Evolutionary conservation across 2,113 vertebrate genomes (phyloP).

Genomic region (Vicugna pacos): DNA sequence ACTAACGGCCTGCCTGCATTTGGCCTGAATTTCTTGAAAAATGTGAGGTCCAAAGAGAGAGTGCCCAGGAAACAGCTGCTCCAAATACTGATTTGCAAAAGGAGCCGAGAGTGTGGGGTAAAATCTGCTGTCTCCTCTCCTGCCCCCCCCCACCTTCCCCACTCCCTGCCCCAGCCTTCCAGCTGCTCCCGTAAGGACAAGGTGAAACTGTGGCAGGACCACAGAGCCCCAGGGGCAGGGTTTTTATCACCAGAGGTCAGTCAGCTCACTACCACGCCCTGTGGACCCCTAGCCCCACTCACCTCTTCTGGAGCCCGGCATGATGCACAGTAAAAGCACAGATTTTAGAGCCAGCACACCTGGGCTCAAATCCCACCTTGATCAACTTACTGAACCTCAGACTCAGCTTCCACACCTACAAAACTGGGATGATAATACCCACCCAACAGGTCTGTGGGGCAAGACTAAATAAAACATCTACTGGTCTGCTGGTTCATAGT

Average conservation of each 20-base stretch:
- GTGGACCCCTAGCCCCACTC: background rate
- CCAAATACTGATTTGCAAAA: background rate
- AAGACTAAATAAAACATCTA: background rate
- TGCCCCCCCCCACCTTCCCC: background rate
- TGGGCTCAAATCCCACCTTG: background rate
- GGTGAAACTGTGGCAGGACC: background rate
- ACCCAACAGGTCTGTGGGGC: background rate
- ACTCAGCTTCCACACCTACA: conserved; percentile 31
- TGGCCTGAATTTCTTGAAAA: conserved; percentile 23
- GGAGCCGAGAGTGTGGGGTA: background rate
- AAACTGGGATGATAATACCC: background rate
- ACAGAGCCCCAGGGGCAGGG: background rate
- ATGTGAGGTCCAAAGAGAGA: conserved; percentile 1
- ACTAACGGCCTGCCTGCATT: background rate
- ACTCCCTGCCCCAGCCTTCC: background rate
- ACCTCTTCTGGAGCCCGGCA: background rate
- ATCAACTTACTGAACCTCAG: background rate
- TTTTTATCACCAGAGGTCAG: background rate
- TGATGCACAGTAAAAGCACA: background rate
- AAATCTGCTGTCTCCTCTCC: background rate
- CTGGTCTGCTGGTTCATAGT: background rate
- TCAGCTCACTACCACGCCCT: background rate
- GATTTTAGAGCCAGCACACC: background rate
- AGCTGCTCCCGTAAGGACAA: background rate
- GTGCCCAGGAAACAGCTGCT: background rate